phyloP scores from a whole-genome alignment of 92 coral and sea anemone genomes.

The Galaxea fascicularis region DNA sequence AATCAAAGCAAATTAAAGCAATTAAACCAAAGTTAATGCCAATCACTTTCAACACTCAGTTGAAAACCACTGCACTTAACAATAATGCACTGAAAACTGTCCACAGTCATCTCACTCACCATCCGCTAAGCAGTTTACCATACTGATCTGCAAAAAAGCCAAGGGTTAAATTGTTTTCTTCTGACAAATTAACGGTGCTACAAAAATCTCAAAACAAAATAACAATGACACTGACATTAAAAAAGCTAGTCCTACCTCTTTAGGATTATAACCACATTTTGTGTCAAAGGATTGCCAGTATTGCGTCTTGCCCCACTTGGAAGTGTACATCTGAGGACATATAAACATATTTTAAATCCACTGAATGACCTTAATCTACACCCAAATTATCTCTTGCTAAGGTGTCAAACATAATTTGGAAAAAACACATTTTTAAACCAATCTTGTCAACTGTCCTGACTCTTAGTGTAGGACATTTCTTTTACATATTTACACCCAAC shows the following conservation, averaged over 20 bases:
- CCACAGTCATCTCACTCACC: constrained; percentile 51
- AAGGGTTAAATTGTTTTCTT: neutral
- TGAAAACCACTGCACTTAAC: too few species aligned
- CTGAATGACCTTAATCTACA: neutral
- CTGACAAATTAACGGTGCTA: neutral
- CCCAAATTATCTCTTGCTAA: too few species aligned
- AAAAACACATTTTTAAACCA: too few species aligned
- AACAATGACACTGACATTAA: too few species aligned
- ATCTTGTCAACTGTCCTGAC: too few species aligned
- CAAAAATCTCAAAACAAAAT: neutral
- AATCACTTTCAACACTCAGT: too few species aligned
- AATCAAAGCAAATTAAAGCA: too few species aligned
- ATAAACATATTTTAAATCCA: neutral
- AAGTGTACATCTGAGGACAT: constrained; percentile 62
- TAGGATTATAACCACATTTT: constrained; percentile 73
- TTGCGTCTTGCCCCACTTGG: constrained; percentile 65
- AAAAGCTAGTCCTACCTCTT: constrained; percentile 42
- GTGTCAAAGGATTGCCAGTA: constrained; percentile 72
- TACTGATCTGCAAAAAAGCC: constrained; percentile 43
- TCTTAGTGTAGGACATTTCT: too few species aligned
- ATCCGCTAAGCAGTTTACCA: constrained; percentile 93
- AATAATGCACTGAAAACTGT: neutral
- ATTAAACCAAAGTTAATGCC: too few species aligned
- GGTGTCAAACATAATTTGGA: too few species aligned
- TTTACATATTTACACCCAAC: too few species aligned